A percentile compares a stretch with the other conserved stretches of the same genome.
These are phyloP conservation scores for Philonicus albiceps DNA, from an alignment of 2,888 invertebrate species.

Conservation along the genomic window DNA sequence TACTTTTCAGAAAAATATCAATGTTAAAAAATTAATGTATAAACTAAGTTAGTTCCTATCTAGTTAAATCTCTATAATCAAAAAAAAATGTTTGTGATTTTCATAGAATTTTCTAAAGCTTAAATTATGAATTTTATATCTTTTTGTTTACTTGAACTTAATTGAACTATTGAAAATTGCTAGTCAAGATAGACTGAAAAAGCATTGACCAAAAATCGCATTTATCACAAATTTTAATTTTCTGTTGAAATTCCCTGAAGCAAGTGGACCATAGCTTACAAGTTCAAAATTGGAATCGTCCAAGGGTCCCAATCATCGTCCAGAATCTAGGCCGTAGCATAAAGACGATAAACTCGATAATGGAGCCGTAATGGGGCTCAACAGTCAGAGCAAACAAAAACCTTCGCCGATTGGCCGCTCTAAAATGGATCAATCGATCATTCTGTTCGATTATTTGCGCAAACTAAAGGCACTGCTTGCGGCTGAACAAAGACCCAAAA, in stretches of 20 bases:
- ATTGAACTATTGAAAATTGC: neutral
- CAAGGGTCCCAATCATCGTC: neutral
- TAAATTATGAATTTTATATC: too few relatives aligned
- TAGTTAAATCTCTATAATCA: too few relatives aligned
- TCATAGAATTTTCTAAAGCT: too few relatives aligned
- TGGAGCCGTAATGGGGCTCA: neutral
- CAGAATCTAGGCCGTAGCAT: neutral
- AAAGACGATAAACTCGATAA: neutral
- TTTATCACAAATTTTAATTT: neutral
- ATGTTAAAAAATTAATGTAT: too few relatives aligned
- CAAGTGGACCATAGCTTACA: neutral
- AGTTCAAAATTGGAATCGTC: neutral
- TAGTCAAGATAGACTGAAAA: neutral
- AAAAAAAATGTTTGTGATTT: too few relatives aligned
- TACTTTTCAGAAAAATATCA: too few relatives aligned
- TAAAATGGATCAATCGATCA: slow-evolving; percentile 29
- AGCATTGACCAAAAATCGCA: neutral
- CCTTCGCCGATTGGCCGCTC: neutral
- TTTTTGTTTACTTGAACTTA: neutral
- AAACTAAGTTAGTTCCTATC: too few relatives aligned
- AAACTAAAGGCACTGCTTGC: neutral
- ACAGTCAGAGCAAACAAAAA: slow-evolving; percentile 1
- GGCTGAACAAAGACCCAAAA: neutral
- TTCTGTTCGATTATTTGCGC: slow-evolving; percentile 2
- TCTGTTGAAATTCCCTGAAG: neutral